These are phyloP conservation scores for Anas platyrhynchos DNA, from an alignment of 2,113 vertebrate genomes.

Conservation along the genomic window DNA sequence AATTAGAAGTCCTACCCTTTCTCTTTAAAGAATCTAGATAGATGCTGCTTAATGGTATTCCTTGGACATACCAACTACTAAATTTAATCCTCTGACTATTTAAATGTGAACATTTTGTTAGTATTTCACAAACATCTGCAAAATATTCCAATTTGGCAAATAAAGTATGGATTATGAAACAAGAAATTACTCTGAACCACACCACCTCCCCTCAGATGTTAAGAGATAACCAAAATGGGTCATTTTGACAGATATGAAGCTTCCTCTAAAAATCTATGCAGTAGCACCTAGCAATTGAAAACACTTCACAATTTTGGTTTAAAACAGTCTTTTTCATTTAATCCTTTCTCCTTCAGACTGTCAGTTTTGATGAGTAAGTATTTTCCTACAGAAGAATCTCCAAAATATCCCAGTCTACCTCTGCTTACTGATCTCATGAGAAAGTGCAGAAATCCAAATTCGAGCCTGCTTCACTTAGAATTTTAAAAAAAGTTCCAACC, in stretches of 20 bases:
- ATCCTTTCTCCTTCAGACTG: constrained; percentile 9
- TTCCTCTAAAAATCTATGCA: background rate
- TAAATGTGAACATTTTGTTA: background rate
- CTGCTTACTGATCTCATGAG: background rate
- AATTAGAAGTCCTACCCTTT: background rate
- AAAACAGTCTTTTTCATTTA: background rate
- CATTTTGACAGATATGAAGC: background rate
- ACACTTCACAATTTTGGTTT: background rate
- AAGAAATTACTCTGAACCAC: background rate
- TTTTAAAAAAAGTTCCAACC: background rate
- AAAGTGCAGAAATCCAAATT: background rate
- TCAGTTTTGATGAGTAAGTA: background rate
- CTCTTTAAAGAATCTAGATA: background rate
- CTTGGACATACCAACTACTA: background rate
- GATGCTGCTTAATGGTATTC: background rate
- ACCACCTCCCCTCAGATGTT: background rate
- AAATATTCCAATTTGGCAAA: background rate
- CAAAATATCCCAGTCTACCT: background rate
- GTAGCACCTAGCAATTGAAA: background rate
- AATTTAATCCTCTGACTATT: background rate
- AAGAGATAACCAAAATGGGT: background rate
- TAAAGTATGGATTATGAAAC: background rate
- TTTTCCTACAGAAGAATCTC: background rate
- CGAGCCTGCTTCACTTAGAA: background rate
- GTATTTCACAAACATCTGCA: background rate